These are phyloP conservation scores for Rhabdomys dilectus DNA, from an alignment of 2,113 vertebrate species.

Conservation along the genomic window DNA sequence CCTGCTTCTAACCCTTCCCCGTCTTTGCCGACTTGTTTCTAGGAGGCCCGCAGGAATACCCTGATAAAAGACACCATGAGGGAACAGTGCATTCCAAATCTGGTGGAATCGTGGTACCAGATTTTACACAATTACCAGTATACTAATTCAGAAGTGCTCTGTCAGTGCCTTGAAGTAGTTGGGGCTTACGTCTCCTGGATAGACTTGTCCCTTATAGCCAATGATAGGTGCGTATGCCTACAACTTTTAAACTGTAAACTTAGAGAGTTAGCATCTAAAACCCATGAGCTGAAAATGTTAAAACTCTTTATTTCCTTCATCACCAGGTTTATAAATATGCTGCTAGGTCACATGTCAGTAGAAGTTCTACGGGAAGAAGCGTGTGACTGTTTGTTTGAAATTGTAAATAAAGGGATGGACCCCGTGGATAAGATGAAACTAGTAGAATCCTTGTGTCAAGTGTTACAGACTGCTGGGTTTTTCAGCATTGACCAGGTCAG, in stretches of 20 bases:
- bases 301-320: not conserved
- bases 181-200: constrained; percentile 99
- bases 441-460: constrained; percentile 96
- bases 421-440: constrained; percentile 98
- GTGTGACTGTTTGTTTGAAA: constrained; percentile 98
- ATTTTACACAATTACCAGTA: constrained; percentile 97
- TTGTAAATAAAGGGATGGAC: constrained; percentile 99
- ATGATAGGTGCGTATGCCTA: constrained; percentile 91
- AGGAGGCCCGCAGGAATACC: constrained; percentile 97
- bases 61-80: constrained; percentile 98
- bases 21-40: constrained; percentile 32
- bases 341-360: constrained; percentile 98
- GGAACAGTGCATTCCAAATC: constrained; percentile 96
- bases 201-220: constrained; percentile 98
- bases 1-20: not conserved
- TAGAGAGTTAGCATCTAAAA: not conserved
- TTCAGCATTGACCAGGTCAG: constrained; percentile 97
- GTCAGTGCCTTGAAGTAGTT: constrained; percentile 99
- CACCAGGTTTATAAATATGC: constrained; percentile 96
- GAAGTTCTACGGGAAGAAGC: constrained; percentile 98
- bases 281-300: constrained; percentile 1
- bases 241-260: not conserved
- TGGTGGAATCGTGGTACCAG: constrained; percentile 99
- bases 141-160: constrained; percentile 96
- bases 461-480: constrained; percentile 97